Evolutionary conservation across 2,888 invertebrate species (phyloP).

Genomic region (Diarsia dahlii): DNA sequence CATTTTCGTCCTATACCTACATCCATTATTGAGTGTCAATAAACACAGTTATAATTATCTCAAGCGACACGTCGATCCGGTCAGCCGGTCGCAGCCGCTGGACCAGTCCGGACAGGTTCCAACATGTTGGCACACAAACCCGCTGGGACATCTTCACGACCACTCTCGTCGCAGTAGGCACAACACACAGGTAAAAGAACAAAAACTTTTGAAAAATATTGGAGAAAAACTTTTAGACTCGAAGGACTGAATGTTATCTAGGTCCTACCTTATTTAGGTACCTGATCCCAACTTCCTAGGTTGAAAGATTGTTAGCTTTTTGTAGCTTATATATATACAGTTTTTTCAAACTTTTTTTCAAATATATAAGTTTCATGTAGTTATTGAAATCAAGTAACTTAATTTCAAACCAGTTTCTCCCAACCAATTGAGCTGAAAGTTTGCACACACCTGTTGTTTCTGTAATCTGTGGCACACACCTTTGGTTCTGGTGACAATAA

Average conservation of each 20-base stretch:
- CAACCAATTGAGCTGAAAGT: no score
- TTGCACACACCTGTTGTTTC: no score
- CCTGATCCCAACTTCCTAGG: not conserved
- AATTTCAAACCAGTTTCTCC: no score
- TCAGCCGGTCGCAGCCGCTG: conserved; percentile 10
- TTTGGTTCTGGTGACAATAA: no score
- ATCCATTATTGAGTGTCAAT: not conserved
- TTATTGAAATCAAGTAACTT: no score
- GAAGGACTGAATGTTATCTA: not conserved
- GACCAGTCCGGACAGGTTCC: conserved; percentile 59
- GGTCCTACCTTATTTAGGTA: not conserved
- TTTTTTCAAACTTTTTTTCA: no score
- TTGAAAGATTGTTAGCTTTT: not conserved
- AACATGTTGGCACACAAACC: conserved; percentile 55
- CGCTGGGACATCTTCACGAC: conserved; percentile 47
- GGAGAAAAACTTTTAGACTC: not conserved
- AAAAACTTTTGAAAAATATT: not conserved
- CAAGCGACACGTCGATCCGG: not conserved
- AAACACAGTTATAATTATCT: conserved; percentile 41
- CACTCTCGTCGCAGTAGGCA: conserved; percentile 22
- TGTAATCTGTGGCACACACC: no score
- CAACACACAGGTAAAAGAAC: conserved; percentile 1
- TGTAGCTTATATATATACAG: no score
- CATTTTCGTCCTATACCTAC: not conserved
- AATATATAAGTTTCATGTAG: no score